Evolutionary conservation across 2,888 invertebrate species (phyloP).

Genomic region (Eupsilia transversa): DNA sequence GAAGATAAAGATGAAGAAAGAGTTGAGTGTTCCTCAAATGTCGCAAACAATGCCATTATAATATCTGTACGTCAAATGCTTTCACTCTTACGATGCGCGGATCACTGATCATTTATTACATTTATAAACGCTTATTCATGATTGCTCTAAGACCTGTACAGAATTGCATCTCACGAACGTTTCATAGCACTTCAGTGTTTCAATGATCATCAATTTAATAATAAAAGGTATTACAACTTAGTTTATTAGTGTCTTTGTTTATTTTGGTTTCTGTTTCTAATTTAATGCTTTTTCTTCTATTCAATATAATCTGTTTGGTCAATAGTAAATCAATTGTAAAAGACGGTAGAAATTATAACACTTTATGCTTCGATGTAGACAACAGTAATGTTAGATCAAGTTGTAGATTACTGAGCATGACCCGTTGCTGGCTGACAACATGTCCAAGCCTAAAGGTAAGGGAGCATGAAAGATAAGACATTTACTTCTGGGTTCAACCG

Average conservation of each 20-base stretch:
- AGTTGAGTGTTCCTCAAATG: too few species aligned
- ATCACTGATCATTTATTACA: constrained; percentile 36
- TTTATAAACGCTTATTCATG: constrained; percentile 36
- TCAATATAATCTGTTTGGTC: background rate
- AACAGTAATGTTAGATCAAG: constrained; percentile 25
- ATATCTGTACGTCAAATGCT: constrained; percentile 2
- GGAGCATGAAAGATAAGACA: constrained; percentile 53
- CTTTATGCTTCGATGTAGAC: constrained; percentile 1
- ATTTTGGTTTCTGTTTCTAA: background rate
- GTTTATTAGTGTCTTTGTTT: background rate
- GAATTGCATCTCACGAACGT: constrained; percentile 28
- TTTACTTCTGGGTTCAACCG: constrained; percentile 64
- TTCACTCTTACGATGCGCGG: constrained; percentile 35
- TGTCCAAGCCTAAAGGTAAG: constrained; percentile 41
- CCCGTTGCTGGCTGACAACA: constrained; percentile 19
- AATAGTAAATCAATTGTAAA: constrained; percentile 5
- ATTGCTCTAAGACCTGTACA: constrained; percentile 32
- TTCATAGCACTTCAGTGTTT: constrained; percentile 19
- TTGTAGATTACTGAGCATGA: constrained; percentile 34
- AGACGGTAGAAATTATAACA: constrained; percentile 1
- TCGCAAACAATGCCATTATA: background rate
- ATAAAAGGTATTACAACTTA: background rate
- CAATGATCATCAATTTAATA: constrained; percentile 19
- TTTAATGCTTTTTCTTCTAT: background rate
- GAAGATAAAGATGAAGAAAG: too few species aligned